Conservation (phyloP, 2,113 vertebrate species). For the Trachemys scripta region DNA sequence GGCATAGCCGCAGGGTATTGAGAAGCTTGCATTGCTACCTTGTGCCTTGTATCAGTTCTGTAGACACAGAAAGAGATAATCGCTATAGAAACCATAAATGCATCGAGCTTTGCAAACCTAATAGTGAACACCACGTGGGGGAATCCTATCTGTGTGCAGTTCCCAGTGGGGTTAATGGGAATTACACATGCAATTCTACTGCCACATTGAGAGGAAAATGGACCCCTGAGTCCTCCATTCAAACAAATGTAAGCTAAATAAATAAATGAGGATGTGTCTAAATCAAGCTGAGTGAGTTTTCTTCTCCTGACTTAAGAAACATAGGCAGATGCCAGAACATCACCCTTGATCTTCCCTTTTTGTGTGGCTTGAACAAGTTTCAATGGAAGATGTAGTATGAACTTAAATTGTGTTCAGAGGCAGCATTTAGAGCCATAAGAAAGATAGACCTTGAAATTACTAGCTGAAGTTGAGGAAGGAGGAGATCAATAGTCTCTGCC, state of each 20-base stretch:
- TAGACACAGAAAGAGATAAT: neutral
- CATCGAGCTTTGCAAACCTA: neutral
- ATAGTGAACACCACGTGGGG: rapidly evolving
- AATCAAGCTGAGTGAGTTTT: neutral
- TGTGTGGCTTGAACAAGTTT: neutral
- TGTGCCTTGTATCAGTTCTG: rapidly evolving
- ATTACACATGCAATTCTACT: neutral
- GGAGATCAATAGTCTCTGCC: neutral
- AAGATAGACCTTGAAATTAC: neutral
- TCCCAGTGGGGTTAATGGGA: neutral
- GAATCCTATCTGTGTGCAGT: rapidly evolving
- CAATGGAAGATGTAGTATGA: neutral
- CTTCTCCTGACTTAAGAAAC: neutral
- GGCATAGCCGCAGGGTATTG: neutral
- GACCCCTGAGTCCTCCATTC: neutral
- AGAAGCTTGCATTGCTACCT: rapidly evolving
- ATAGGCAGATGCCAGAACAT: neutral
- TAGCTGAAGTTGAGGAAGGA: neutral
- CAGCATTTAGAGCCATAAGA: neutral
- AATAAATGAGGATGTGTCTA: neutral
- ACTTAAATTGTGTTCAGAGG: neutral
- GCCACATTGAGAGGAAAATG: neutral
- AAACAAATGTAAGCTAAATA: neutral
- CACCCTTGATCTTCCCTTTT: neutral
- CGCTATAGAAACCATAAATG: constrained; percentile 23